phyloP scores from a whole-genome alignment of 2,113 vertebrate genomes.

The Mesoclemmys tuberculata region DNA sequence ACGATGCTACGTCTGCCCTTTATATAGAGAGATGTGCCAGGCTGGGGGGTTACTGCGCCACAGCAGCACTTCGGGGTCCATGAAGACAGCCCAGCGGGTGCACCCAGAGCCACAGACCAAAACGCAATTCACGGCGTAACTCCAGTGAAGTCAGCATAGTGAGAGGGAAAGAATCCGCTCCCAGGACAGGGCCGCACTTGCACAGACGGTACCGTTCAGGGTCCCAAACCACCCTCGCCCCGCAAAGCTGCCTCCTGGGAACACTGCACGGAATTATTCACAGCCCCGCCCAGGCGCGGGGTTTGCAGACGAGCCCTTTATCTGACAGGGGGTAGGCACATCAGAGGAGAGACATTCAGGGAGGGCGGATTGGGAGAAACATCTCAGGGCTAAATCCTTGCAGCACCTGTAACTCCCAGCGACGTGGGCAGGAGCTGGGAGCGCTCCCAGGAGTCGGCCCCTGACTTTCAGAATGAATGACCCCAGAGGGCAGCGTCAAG shows the following conservation, averaged over 20 bases:
- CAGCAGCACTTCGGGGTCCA: not conserved
- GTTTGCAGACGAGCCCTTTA: not conserved
- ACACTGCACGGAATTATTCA: not conserved
- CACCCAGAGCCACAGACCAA: not conserved
- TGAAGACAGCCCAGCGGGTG: not conserved
- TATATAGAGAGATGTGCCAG: too few species aligned
- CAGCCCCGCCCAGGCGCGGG: not conserved
- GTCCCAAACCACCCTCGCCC: not conserved
- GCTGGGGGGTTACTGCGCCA: accelerated
- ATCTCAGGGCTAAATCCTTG: accelerated
- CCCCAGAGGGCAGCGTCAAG: not conserved
- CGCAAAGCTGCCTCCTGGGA: not conserved
- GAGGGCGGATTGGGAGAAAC: not conserved
- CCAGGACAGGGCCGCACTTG: not conserved
- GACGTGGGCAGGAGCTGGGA: not conserved
- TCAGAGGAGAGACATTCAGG: not conserved
- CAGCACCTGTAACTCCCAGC: not conserved
- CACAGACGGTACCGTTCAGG: not conserved
- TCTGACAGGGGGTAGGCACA: not conserved
- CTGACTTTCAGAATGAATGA: not conserved
- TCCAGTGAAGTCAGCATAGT: not conserved
- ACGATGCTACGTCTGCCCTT: too few species aligned
- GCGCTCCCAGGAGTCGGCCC: not conserved
- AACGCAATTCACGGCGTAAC: not conserved
- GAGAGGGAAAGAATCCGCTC: not conserved